phyloP scores from a whole-genome alignment of 1,140 invertebrate genomes.

The Uloborus diversus region DNA sequence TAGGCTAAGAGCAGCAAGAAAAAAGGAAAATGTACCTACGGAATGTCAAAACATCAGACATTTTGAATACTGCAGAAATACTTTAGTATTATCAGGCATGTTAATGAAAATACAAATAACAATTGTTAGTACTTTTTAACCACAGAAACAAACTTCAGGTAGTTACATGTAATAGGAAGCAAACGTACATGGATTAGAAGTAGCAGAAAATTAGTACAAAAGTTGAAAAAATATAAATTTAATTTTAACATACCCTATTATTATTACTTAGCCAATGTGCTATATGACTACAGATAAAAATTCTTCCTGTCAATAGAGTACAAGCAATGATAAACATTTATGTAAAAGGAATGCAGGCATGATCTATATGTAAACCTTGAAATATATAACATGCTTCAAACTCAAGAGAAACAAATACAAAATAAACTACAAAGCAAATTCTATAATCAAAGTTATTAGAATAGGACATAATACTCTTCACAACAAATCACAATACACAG shows the following conservation, averaged over 20 bases:
- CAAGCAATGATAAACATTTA: slow-evolving; percentile 44
- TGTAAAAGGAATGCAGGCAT: slow-evolving; percentile 46
- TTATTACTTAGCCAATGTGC: slow-evolving; percentile 54
- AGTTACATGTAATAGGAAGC: background rate
- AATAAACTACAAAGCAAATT: background rate
- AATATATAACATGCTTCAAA: slow-evolving; percentile 43
- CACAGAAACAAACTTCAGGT: too few relatives aligned
- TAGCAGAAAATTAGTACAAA: slow-evolving; percentile 14
- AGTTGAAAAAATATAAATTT: slow-evolving; percentile 8
- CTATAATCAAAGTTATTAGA: background rate
- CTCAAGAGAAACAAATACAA: background rate
- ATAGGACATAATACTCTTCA: too few relatives aligned
- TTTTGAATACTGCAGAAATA: too few relatives aligned
- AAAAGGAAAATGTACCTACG: too few relatives aligned
- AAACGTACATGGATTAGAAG: background rate
- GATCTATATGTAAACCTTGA: slow-evolving; percentile 38
- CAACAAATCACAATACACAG: too few relatives aligned
- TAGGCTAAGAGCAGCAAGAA: too few relatives aligned
- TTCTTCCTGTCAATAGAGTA: slow-evolving; percentile 55
- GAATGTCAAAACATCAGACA: too few relatives aligned
- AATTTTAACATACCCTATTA: slow-evolving; percentile 54
- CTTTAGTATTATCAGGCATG: too few relatives aligned
- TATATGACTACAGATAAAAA: slow-evolving; percentile 51
- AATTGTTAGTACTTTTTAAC: too few relatives aligned
- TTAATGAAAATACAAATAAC: too few relatives aligned